Evolutionary conservation across 2,113 vertebrate genomes (phyloP), one percentile per base, ranked within the genome.

Genomic region (Oreotrochilus melanogaster): DNA sequence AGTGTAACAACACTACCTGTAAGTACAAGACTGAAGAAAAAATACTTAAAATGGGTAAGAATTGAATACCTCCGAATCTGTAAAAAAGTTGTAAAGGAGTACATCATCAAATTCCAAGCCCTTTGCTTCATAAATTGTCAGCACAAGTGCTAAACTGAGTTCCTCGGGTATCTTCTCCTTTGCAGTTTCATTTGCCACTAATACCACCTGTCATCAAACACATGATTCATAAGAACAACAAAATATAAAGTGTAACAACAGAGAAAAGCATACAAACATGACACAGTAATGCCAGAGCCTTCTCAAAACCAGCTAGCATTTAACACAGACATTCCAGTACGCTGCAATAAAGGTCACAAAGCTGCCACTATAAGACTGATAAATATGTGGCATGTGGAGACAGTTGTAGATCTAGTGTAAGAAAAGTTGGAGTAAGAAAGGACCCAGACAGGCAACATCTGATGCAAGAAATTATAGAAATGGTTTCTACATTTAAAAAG

Each of bases 41-140:
- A 65, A 50, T 3, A 6, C 14, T 61, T 35, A 61, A 88, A 76
- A 81, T 4, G 1, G 8, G 0, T 53, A 80, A 61, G 39, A 84
- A 71, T 58, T 47, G 78, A 92, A 85, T 98, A 98, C 98, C 98
- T 98, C 98, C 6, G 98, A 98, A 86, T 98, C 98, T 11, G 98
- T 98, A 75, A 98, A 98, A 78, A 98, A 98, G 94, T 98, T 98
- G 86, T 98, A 98, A 76, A 98, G 98, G 24, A 98, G 98, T 21
- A 98, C 98, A 64, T 98, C 98, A 53, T 98, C 98, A 93, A 98
- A 98, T 88, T 98, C 98, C 93, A 98, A 96, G 67, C 98, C 98
- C 79, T 98, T 98, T 45, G 98, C 98, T 96, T 98, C 98, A 94
- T 98, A 98, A 95, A 98, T 85, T 48, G 98, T 98, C 58, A 98